Conservation (phyloP, 2,888 invertebrate species). For the Lobophora halterata region DNA sequence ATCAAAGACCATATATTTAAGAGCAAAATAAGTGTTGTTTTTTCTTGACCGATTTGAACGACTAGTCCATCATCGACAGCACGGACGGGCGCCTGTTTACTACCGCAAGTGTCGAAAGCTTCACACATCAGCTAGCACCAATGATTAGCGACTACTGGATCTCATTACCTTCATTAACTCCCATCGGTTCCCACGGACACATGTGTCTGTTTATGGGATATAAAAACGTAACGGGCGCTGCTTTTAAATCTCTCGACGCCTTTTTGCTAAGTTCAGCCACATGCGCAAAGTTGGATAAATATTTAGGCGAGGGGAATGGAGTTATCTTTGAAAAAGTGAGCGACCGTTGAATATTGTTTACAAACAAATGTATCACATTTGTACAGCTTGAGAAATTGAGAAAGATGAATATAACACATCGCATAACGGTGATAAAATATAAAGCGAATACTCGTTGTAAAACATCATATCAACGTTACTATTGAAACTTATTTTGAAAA, state of each 20-base stretch:
- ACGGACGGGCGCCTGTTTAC: slow-evolving; percentile 25
- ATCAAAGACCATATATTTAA: no score
- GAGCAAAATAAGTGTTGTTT: no score
- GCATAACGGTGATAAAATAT: slow-evolving; percentile 4
- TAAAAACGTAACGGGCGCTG: slow-evolving; percentile 48
- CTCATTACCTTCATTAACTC: slow-evolving; percentile 61
- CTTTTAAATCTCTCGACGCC: slow-evolving; percentile 60
- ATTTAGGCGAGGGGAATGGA: slow-evolving; percentile 28
- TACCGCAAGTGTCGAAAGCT: slow-evolving; percentile 20
- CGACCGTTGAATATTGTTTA: slow-evolving; percentile 6
- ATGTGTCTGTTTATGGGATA: slow-evolving; percentile 60
- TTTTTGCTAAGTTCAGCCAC: slow-evolving; percentile 37
- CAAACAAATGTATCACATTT: slow-evolving; percentile 4
- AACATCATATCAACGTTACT: background rate
- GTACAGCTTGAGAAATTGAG: slow-evolving; percentile 3
- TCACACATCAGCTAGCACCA: slow-evolving; percentile 29
- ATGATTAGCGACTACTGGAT: slow-evolving; percentile 63
- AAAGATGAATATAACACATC: background rate
- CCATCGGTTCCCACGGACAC: slow-evolving; percentile 63
- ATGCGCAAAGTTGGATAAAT: slow-evolving; percentile 41
- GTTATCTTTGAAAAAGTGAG: background rate
- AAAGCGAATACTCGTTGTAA: background rate
- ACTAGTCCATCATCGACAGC: slow-evolving; percentile 12
- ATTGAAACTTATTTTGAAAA: slow-evolving; percentile 5
- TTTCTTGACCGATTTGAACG: slow-evolving; percentile 1